Evolutionary conservation across 1,140 invertebrate genomes (phyloP), one percentile per base, ranked within the genome.

Genomic region (Drosophila nannoptera): DNA sequence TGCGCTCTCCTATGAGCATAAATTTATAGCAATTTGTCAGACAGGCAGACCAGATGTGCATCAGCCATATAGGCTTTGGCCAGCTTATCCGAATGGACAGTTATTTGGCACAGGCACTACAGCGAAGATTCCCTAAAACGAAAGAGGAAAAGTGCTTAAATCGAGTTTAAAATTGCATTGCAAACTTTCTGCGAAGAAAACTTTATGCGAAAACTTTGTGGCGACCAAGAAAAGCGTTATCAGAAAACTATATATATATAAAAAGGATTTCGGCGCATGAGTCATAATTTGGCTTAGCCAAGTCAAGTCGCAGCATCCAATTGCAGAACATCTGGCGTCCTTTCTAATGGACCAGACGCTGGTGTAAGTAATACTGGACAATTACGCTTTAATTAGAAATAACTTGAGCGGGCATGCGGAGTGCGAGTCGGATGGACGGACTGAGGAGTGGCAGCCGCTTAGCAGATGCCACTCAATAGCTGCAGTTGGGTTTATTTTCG

Each of bases 331-430:
- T 55, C 53, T 49, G 48, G 29, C 6, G 22, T 32, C 29, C 29
- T 45, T 16, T 14, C 58, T 62, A 62, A 61, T 52, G 14, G 56
- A 31, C 7, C 53, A 31, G 31, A 61, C 48, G 16, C 38, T 9
- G 32, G 38, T 53, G 67, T 54, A 33, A 46, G 22, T 58, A 52
- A 58, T 58, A 46, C 46, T 49, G 54, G n/a, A 67, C 81, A 81
- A 81, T 81, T 75, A 72, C 52, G 70, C 53, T 75, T 86, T 84
- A 81, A 86, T 86, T 84, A 67, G 67, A 81, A 81, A 84, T 77
- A 72, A 61, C 69, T 81, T 67, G 48, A 64, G 53, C 59, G 38
- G 35, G 14, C 22, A 29, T 16, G 11, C 11, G 12, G 22, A 11
- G 0, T 4, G 31, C 1, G 0, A 36, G 45, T n/a, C 55, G 40